Evolutionary conservation across 2,888 invertebrate species (phyloP).

Genomic region (Anthoptus insignis): DNA sequence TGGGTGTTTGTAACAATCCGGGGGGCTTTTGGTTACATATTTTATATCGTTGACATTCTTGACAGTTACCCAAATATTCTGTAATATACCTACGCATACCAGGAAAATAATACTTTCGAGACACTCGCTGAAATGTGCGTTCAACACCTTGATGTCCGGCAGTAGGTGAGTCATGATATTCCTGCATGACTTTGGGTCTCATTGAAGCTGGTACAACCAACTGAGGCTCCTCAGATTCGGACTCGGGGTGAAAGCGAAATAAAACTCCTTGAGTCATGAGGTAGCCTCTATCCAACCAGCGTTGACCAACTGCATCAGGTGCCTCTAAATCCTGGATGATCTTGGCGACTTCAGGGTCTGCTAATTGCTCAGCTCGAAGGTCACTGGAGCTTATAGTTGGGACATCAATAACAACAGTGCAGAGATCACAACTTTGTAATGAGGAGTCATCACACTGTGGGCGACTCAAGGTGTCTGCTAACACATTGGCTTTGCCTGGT

Average conservation of each 20-base stretch:
- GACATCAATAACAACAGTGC: conserved; percentile 42
- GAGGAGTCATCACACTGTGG: not conserved
- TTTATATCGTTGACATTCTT: conserved; percentile 5
- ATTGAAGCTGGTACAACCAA: too few relatives aligned
- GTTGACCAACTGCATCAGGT: not conserved
- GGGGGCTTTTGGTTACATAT: conserved; percentile 1
- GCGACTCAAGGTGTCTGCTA: conserved; percentile 23
- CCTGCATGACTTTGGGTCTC: too few relatives aligned
- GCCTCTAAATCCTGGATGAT: conserved; percentile 48
- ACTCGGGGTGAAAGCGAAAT: conserved; percentile 39
- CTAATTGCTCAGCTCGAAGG: conserved; percentile 40
- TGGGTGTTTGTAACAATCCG: conserved; percentile 8
- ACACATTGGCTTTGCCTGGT: conserved; percentile 29
- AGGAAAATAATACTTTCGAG: not conserved
- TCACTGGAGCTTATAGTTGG: conserved; percentile 37
- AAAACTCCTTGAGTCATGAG: conserved; percentile 48
- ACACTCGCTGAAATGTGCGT: not conserved
- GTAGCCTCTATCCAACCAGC: conserved; percentile 48
- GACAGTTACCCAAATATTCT: not conserved
- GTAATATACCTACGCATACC: conserved; percentile 5
- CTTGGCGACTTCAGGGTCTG: conserved; percentile 45
- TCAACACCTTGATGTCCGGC: not conserved
- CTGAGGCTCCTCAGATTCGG: not conserved
- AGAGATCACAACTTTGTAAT: conserved; percentile 46
- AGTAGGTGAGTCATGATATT: not conserved